These are phyloP conservation scores for Otolemur garnettii DNA, from an alignment of 2,113 vertebrate species.

Conservation along the genomic window DNA sequence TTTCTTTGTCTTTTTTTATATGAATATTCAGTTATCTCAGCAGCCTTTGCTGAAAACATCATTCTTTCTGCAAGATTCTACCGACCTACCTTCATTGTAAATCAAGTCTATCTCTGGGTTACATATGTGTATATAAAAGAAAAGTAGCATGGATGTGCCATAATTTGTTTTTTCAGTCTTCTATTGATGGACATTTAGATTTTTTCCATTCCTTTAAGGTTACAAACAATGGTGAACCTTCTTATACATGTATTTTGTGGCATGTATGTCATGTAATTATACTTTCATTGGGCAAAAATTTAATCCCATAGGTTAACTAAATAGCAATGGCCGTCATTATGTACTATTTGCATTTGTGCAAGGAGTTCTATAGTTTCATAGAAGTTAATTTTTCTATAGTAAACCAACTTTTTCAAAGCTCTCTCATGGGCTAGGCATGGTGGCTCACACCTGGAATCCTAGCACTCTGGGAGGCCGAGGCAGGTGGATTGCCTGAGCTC, in stretches of 20 bases:
- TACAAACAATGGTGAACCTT: neutral
- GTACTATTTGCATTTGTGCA: neutral
- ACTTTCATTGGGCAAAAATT: neutral
- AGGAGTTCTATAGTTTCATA: neutral
- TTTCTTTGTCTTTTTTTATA: neutral
- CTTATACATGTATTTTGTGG: neutral
- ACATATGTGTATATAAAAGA: too few relatives aligned
- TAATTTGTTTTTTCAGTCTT: conserved; percentile 10
- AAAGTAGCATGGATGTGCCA: neutral
- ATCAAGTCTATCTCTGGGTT: neutral
- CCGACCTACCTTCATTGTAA: neutral
- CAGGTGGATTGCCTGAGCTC: too few relatives aligned
- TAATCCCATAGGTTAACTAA: neutral
- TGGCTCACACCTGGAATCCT: too few relatives aligned
- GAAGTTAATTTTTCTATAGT: neutral
- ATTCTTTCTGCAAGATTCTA: neutral
- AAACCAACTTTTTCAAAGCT: neutral
- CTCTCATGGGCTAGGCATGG: neutral
- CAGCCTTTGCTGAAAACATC: neutral
- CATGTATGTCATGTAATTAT: neutral
- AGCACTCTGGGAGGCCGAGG: too few relatives aligned
- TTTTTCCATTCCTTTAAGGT: neutral
- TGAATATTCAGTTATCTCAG: neutral
- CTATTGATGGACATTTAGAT: neutral
- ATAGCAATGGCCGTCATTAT: neutral